Conservation (phyloP, 2,797 vertebrate genomes). For the Poecilia gillii region DNA sequence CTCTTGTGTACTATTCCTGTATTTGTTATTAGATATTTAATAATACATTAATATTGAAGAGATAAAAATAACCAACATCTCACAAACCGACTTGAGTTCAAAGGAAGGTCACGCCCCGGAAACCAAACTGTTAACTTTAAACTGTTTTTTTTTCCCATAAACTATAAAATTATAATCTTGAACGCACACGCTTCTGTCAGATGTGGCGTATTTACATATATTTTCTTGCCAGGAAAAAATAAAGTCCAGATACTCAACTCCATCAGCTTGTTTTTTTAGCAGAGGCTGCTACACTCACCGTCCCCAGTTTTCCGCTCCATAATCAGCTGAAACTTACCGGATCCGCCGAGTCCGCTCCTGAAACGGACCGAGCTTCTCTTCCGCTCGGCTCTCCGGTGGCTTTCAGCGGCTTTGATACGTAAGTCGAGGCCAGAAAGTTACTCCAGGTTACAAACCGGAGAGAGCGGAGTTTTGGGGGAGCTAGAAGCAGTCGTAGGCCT, state of each 20-base stretch:
- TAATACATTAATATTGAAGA: background rate
- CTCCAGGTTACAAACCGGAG: background rate
- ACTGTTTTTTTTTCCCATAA: conserved; percentile 10
- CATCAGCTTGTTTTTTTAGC: conserved; percentile 34
- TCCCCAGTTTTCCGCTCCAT: conserved; percentile 30
- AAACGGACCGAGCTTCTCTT: background rate
- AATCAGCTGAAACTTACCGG: conserved; percentile 69
- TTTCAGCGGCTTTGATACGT: background rate
- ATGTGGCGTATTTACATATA: background rate
- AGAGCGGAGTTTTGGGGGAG: background rate
- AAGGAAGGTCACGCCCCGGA: conserved; percentile 75
- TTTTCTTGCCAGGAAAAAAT: background rate
- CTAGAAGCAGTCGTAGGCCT: conserved; percentile 42
- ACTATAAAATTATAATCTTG: background rate
- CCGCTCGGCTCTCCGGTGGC: accelerated
- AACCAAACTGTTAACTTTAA: conserved; percentile 48
- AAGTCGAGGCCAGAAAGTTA: background rate
- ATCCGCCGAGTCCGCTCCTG: conserved; percentile 22
- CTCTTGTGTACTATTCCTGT: background rate
- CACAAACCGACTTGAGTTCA: conserved; percentile 49
- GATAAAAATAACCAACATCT: conserved; percentile 9
- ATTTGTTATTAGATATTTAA: background rate
- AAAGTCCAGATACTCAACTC: conserved; percentile 9
- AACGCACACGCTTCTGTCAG: accelerated
- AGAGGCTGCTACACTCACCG: conserved; percentile 37